A percentile compares a stretch with the other conserved stretches of the same genome.
phyloP scores from a whole-genome alignment of 2,797 vertebrate species.

The Meda fulgida region DNA sequence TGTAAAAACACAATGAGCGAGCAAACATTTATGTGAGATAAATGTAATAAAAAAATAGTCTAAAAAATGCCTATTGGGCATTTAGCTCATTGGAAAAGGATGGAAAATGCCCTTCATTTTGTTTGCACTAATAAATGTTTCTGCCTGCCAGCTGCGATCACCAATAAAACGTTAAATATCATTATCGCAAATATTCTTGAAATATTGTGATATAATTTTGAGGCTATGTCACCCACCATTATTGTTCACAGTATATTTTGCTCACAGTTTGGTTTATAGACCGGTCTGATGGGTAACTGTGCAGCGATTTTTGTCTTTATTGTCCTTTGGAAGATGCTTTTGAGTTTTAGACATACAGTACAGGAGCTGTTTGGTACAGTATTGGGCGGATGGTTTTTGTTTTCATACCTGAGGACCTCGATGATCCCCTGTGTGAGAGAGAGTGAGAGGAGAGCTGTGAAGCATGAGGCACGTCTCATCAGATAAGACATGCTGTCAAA shows the following conservation, averaged over 20 bases:
- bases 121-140: too few species aligned
- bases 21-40: too few species aligned
- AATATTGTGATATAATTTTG: too few species aligned
- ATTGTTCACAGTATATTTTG: background rate
- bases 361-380: background rate
- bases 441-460: conserved; percentile 17
- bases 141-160: too few species aligned
- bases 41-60: too few species aligned
- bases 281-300: background rate
- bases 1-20: too few species aligned
- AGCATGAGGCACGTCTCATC: conserved; percentile 61
- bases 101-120: too few species aligned
- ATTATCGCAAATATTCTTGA: too few species aligned
- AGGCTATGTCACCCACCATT: too few species aligned
- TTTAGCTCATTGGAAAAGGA: too few species aligned
- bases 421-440: conserved; percentile 3
- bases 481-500: conserved; percentile 67
- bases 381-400: conserved; percentile 19
- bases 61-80: too few species aligned
- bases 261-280: background rate
- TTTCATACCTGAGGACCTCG: conserved; percentile 37
- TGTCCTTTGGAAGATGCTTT: background rate
- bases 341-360: background rate
- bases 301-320: background rate
- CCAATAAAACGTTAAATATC: too few species aligned